phyloP scores from a whole-genome alignment of 2,113 vertebrate species.

The Echinops telfairi region DNA sequence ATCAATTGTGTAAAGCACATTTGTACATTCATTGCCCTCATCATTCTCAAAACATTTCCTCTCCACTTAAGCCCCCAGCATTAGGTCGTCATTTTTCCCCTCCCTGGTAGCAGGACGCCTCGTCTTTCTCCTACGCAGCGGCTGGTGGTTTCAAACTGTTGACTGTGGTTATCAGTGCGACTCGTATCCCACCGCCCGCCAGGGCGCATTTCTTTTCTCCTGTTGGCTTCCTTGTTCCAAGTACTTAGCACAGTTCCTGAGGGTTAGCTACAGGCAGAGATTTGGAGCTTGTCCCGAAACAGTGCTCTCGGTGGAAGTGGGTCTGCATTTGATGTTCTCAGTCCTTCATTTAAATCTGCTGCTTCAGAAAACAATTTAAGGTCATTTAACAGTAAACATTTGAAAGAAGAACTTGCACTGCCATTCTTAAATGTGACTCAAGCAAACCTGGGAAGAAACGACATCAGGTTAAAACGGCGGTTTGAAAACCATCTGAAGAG shows the following conservation, averaged over 20 bases:
- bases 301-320: neutral
- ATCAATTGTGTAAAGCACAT: too few species aligned
- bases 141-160: too few species aligned
- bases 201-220: too few species aligned
- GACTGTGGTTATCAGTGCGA: too few species aligned
- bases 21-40: too few species aligned
- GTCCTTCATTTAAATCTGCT: neutral
- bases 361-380: conserved; percentile 6
- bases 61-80: too few species aligned
- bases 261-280: neutral
- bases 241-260: neutral
- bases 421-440: neutral
- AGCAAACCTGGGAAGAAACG: neutral
- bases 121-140: too few species aligned
- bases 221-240: neutral
- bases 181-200: too few species aligned
- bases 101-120: too few species aligned
- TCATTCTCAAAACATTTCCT: too few species aligned
- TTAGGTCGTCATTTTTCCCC: too few species aligned
- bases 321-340: conserved; percentile 8
- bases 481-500: conserved; percentile 16
- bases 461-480: neutral
- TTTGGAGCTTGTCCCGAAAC: neutral
- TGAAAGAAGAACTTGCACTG: neutral
- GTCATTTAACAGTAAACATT: neutral